Evolutionary conservation across 1,140 invertebrate genomes (phyloP), one percentile per base, ranked within the genome.

Genomic region (Scaptomyza pallida): DNA sequence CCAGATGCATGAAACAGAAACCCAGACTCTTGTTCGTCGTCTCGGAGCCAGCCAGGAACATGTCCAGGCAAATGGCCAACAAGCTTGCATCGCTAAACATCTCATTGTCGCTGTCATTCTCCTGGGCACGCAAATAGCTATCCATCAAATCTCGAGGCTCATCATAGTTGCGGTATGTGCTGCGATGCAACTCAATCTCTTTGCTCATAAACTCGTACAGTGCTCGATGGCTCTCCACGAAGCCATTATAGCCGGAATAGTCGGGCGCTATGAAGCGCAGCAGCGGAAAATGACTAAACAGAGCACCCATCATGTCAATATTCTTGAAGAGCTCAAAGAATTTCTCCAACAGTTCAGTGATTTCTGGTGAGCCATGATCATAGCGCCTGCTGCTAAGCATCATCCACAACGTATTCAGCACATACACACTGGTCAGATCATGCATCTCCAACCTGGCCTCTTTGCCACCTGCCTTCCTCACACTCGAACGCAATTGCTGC

Each of bases 341-440:
- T 12, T 96, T 93, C 44, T 91, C 91, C 91, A 97, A 94, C 0
- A 97, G 90, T 16, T 94, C 90, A 35, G 93, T 93, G 55, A 97
- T 92, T 76, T 96, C 93, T 23, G 93, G 92, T 48, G 96, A 95
- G 17, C 94, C 94, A 1, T 93, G 91, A 55, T 93, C 92, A 55
- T 95, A 96, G 45, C 95, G 93, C 12, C 92, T 94, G 1, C 97
- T 96, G 55, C 97, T 96, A 92, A 98, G 94, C 94, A 98, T 96
- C 52, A 93, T 94, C 96, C 97, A 98, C 0, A 98, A 91, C 0
- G 96, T 96, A 76, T 98, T 98, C 9, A 97, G 90, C 26, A 97
- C 94, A 60, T 95, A 94, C 0, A 95, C 94, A 30, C 94, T 94
- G 74, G 96, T 96, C 26, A 95, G 93, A 60, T 95, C 94, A 33